These are phyloP conservation scores for Plestiodon gilberti DNA, from an alignment of 2,113 vertebrate genomes.

Conservation along the genomic window DNA sequence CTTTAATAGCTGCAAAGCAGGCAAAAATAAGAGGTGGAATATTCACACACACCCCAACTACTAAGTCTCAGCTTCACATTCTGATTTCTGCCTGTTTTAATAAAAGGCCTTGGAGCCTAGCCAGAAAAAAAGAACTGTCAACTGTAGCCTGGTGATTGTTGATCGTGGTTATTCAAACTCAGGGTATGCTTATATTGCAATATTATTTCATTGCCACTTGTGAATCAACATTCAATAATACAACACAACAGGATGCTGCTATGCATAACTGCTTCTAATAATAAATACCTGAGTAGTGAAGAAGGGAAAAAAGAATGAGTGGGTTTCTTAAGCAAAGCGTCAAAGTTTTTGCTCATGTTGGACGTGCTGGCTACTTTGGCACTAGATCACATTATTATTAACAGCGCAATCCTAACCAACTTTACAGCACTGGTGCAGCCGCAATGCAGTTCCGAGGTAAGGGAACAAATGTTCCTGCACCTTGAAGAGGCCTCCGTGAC, in stretches of 20 bases:
- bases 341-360: too few species aligned
- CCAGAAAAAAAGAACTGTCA: not conserved
- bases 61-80: not conserved
- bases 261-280: not conserved
- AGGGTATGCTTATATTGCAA: too few species aligned
- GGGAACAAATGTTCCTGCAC: too few species aligned
- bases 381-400: too few species aligned
- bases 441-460: too few species aligned
- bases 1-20: not conserved
- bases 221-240: not conserved
- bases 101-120: not conserved
- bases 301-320: not conserved
- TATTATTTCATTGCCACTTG: not conserved
- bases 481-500: too few species aligned
- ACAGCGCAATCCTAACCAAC: too few species aligned
- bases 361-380: too few species aligned
- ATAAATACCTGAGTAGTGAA: not conserved
- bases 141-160: too few species aligned
- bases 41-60: not conserved
- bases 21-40: not conserved
- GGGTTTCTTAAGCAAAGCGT: not conserved
- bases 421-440: too few species aligned
- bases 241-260: not conserved
- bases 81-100: not conserved
- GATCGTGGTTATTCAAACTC: not conserved